A percentile compares a stretch with the other conserved stretches of the same genome.
These are phyloP conservation scores for Papilio aristodemus DNA, from an alignment of 1,140 invertebrate species.

Conservation along the genomic window DNA sequence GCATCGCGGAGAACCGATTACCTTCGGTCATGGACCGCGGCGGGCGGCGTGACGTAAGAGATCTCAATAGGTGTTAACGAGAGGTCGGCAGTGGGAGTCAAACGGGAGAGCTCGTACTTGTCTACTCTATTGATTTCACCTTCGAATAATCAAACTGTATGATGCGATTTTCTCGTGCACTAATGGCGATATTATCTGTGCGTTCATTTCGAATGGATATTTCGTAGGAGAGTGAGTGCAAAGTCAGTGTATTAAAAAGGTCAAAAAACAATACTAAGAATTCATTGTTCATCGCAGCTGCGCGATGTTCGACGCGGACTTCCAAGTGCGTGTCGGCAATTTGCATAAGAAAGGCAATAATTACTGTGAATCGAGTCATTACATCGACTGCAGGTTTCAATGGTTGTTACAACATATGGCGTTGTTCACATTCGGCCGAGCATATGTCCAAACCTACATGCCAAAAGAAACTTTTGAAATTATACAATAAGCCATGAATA, in stretches of 20 bases:
- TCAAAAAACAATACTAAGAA: constrained; percentile 33
- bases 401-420: constrained; percentile 40
- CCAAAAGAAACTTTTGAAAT: constrained; percentile 16
- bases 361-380: constrained; percentile 46
- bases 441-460: constrained; percentile 40
- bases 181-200: constrained; percentile 44
- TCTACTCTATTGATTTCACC: constrained; percentile 58
- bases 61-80: constrained; percentile 67
- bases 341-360: constrained; percentile 55
- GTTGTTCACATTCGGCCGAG: constrained; percentile 41
- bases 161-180: constrained; percentile 46
- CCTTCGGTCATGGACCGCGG: constrained; percentile 45
- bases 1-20: constrained; percentile 53
- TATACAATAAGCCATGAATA: not conserved
- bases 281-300: constrained; percentile 15
- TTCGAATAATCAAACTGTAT: constrained; percentile 52
- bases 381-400: constrained; percentile 39
- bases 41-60: constrained; percentile 58
- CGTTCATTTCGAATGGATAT: constrained; percentile 34
- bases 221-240: constrained; percentile 28
- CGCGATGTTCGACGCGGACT: not conserved
- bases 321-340: constrained; percentile 27
- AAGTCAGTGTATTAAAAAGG: constrained; percentile 40
- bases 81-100: constrained; percentile 48
- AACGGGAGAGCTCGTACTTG: constrained; percentile 41